Percentiles rank a stretch among this genome's conserved stretches.
phyloP scores from a whole-genome alignment of 2,797 vertebrate genomes.

The Lindbergichthys nudifrons region DNA sequence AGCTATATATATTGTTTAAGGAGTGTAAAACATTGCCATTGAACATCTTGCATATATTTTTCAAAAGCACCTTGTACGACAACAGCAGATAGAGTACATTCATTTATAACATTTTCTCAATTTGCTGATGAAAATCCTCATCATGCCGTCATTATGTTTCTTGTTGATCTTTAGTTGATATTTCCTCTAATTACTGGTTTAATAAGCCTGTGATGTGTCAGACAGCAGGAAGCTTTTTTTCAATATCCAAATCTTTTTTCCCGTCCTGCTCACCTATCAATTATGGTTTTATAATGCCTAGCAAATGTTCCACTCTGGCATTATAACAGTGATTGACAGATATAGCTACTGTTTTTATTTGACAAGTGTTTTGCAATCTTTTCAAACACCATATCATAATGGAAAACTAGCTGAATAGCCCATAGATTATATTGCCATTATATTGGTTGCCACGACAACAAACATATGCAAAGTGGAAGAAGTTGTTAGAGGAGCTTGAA shows the following conservation, averaged over 20 bases:
- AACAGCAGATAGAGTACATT: background rate
- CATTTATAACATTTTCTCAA: background rate
- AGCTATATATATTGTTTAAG: background rate
- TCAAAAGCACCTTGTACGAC: background rate
- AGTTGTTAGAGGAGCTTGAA: background rate
- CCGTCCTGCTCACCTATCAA: constrained; percentile 23
- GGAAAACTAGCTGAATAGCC: background rate
- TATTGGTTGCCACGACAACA: constrained; percentile 24
- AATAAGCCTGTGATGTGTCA: constrained; percentile 8
- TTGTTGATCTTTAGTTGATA: background rate
- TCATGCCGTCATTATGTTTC: background rate
- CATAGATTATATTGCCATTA: background rate
- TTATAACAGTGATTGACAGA: constrained; percentile 10
- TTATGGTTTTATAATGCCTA: background rate
- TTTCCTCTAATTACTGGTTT: background rate
- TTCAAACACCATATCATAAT: constrained; percentile 8
- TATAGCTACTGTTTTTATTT: background rate
- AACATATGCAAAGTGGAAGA: constrained; percentile 4
- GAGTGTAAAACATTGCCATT: background rate
- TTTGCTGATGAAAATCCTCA: constrained; percentile 2
- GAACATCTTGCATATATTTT: background rate
- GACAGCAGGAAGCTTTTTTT: constrained; percentile 11
- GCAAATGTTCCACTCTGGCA: constrained; percentile 1
- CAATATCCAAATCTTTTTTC: background rate
- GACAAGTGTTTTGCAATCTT: constrained; percentile 26